Base-by-base conservation (phyloP, 2,113 vertebrate species). In the Chitala chitala region DNA sequence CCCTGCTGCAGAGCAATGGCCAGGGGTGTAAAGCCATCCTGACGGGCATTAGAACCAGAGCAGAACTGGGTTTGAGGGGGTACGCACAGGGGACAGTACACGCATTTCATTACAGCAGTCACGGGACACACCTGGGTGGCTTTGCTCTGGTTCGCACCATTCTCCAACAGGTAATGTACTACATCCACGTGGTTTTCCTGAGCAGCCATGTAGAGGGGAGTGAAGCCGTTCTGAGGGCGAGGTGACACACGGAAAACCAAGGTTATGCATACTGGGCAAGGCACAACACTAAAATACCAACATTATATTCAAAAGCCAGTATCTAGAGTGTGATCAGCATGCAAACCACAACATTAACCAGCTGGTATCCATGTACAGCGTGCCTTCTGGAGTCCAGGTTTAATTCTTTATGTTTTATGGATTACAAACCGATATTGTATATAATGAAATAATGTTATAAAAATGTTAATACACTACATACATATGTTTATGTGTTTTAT, bases 141-240 rank as follows among this genome's bases (percentile, higher is more conserved):
- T 12, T 93, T 97, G 85, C 96, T 99, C 92, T 99, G 97, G 85
- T 99, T 99, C 55, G 94, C 96, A 64, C 94, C 97, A 71, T 94
- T 98, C 86, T 99, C 96, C 85, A 99, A 82, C 65, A 99, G 87
- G 77, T 97, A 98, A 66, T 92, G 94, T 42, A 98, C 96, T 68
- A 98, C 95, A 59, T 98, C 95, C 48, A 96, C 84, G 84, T 99
- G 97, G 82, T 95, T 99, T 83, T 99, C 97, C 84, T 99, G 97
- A 73, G 97, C 93, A 51, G 97, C 97, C 97, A 99, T 99, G 76
- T 99, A 99, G 22, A 99, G 89, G 8, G 97, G 96, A 69, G 96
- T 98, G 79, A 99, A 99, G 79, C 97, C 97, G 92, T 98, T 99
- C 97, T 99, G 82, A 54, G 73, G 51, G 33, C 68, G 5, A 55